Conservation (phyloP, 2,797 vertebrate species). For the Alexandromys oeconomus region DNA sequence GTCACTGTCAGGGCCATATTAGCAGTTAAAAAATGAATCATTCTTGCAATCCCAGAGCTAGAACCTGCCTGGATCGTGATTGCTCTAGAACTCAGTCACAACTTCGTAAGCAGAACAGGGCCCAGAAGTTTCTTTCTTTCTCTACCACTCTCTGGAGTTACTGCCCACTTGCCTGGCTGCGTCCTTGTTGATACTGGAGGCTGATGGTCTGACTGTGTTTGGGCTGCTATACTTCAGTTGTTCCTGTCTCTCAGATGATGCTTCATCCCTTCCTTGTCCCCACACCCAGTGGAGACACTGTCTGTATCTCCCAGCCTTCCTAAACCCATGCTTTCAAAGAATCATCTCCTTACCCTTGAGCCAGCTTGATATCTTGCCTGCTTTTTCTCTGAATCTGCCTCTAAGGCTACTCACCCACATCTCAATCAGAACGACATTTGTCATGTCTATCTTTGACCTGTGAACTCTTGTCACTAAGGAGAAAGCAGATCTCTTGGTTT, state of each 20-base stretch:
- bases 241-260: not conserved
- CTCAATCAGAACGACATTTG: not conserved
- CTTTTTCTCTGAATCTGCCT: not conserved
- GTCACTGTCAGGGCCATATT: not conserved
- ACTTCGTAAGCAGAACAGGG: not conserved
- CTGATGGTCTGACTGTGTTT: not conserved
- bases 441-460: not conserved
- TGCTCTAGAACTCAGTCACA: not conserved
- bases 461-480: not conserved
- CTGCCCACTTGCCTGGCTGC: not conserved
- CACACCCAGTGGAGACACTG: not conserved
- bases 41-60: slow-evolving; percentile 25
- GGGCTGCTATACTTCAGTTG: not conserved
- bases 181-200: no score
- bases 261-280: not conserved
- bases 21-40: not conserved
- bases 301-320: not conserved
- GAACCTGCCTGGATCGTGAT: not conserved
- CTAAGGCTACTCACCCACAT: not conserved
- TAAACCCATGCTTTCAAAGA: not conserved
- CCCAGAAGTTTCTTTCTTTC: not conserved
- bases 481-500: not conserved
- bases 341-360: not conserved
- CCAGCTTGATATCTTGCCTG: not conserved
- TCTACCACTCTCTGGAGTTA: not conserved